Base-by-base conservation (phyloP, 2,113 vertebrate genomes). In the Syngnathus typhle region DNA sequence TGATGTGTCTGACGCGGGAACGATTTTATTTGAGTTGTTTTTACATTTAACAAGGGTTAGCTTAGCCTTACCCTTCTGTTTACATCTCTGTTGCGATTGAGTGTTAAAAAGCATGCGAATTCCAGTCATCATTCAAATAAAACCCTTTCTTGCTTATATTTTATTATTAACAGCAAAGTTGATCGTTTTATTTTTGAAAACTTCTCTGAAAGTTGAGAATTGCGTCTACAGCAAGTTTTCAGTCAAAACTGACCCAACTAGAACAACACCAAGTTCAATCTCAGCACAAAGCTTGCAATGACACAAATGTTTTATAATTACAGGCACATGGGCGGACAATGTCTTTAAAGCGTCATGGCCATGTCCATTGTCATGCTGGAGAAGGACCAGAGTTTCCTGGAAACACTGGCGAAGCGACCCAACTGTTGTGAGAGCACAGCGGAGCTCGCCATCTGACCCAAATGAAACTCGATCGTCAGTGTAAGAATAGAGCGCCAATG, bases 401-500 rank as follows among this genome's bases (percentile, higher is more conserved):
- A 60, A 75, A 71, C 60, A 32, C 46, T 55, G 19, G 23, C 55
- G 38, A 58, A 36, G 36, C 47, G 51, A 49, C 23, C 49, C 9
- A 2, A 49, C 47, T 64, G 65, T 55, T 67, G 39, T n/a, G 36
- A 65, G 54, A 67, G 41, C 64, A 21, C 32, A 46, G 60, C 59
- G 47, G 65, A 60, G 27, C 43, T 49, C 83, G 49, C 23, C 63
- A 69, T 68, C 66, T 70, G 71, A 75, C 76, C 67, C 52, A 72
- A 80, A 81, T 74, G 82, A 84, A 85, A 84, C 77, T 39, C 61
- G 79, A 87, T 85, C 67, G 70, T 69, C 85, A 69, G 67, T 64
- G 71, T 76, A 79, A 79, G 80, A 84, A 84, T 74, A 78, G 78
- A 81, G 69, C 64, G 69, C 74, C 82, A 82, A 77, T 83, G 72